A percentile compares a stretch with the other conserved stretches of the same genome.
Conservation (phyloP, 2,888 invertebrate genomes). For the Phanerotoma sp. region DNA sequence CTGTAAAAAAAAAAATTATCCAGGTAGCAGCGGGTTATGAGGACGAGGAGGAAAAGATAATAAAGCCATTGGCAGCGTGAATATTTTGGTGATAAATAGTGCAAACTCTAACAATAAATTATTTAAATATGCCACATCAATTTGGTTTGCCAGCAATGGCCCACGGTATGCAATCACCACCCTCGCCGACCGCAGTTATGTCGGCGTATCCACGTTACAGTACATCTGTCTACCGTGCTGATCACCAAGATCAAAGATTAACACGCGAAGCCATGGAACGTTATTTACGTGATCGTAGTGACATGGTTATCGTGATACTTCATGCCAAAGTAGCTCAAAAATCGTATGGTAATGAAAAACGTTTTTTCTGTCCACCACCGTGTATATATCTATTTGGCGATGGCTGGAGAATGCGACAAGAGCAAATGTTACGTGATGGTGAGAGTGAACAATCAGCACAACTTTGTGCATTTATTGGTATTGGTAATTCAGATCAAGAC, state of each 20-base stretch:
- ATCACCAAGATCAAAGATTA: slow-evolving; percentile 75
- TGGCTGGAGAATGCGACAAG: slow-evolving; percentile 95
- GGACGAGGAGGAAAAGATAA: slow-evolving; percentile 15
- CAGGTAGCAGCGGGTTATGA: slow-evolving; percentile 34
- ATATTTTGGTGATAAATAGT: neutral
- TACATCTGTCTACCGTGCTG: slow-evolving; percentile 67
- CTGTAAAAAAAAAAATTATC: too few relatives aligned
- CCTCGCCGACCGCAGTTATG: slow-evolving; percentile 66
- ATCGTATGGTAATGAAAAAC: slow-evolving; percentile 98
- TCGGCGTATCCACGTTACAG: slow-evolving; percentile 66
- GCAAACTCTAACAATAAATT: too few relatives aligned
- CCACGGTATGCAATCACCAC: slow-evolving; percentile 78
- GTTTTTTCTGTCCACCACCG: slow-evolving; percentile 99
- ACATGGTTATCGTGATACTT: slow-evolving; percentile 94
- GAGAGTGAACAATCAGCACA: slow-evolving; percentile 89
- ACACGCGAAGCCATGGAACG: slow-evolving; percentile 95
- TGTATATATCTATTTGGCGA: slow-evolving; percentile 99
- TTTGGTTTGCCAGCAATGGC: slow-evolving; percentile 73
- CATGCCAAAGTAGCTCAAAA: slow-evolving; percentile 99
- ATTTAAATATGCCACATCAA: slow-evolving; percentile 74
- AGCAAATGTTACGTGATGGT: slow-evolving; percentile 88
- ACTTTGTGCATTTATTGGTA: slow-evolving; percentile 98
- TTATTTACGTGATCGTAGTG: slow-evolving; percentile 90
- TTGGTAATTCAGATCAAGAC: slow-evolving; percentile 97
- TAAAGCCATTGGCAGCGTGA: slow-evolving; percentile 10